phyloP scores from a whole-genome alignment of 2,888 invertebrate species.

The Tinea pellionella region DNA sequence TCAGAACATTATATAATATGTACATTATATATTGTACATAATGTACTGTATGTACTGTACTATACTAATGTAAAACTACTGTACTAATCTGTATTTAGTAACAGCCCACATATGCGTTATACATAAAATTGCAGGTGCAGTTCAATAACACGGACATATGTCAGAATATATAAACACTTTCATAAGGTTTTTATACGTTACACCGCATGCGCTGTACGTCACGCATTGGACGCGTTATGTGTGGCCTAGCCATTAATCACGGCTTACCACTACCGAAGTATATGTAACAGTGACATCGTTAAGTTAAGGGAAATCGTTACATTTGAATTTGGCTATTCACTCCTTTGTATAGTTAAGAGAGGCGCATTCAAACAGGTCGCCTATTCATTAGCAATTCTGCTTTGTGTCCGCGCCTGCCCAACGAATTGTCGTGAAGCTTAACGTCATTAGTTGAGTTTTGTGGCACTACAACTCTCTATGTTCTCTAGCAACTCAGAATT shows the following conservation, averaged over 20 bases:
- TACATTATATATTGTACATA: no score
- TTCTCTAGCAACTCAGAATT: background rate
- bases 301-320: background rate
- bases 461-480: slow-evolving; percentile 9
- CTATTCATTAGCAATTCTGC: slow-evolving; percentile 17
- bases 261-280: background rate
- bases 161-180: no score
- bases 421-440: slow-evolving; percentile 17
- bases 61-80: no score
- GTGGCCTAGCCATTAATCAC: no score
- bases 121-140: no score
- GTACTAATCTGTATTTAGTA: background rate
- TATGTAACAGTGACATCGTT: background rate
- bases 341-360: slow-evolving; percentile 13
- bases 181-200: no score
- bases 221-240: no score
- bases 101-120: no score
- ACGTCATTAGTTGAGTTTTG: slow-evolving; percentile 17
- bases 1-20: no score
- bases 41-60: no score
- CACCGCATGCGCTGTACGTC: no score
- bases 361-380: slow-evolving; percentile 17
- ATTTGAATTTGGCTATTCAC: slow-evolving; percentile 8
- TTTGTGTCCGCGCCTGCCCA: slow-evolving; percentile 15
- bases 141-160: no score